These are phyloP conservation scores for Drosophila lini DNA, from an alignment of 1,140 invertebrate species.

Conservation along the genomic window DNA sequence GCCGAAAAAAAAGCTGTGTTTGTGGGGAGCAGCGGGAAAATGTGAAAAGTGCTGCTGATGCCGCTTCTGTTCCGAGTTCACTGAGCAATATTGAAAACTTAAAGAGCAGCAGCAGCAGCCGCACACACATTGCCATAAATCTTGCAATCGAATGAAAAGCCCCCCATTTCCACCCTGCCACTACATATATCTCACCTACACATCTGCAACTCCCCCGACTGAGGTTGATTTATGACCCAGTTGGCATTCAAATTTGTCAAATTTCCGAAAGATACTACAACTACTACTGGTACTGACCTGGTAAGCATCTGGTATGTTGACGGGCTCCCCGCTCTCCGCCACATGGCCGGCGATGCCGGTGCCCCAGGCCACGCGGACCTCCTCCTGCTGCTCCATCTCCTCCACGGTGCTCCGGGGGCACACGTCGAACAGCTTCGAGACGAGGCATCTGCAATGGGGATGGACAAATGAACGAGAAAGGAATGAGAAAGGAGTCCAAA, in stretches of 20 bases:
- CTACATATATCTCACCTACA: not conserved
- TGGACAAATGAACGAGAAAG: not conserved
- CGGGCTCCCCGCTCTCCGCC: conserved; percentile 94
- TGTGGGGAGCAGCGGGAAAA: conserved; percentile 11
- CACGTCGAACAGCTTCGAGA: conserved; percentile 97
- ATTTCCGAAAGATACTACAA: conserved; percentile 20
- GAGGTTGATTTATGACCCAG: conserved; percentile 65
- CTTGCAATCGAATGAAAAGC: conserved; percentile 51
- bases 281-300: conserved; percentile 87
- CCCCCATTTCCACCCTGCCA: not conserved
- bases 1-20: conserved; percentile 29
- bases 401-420: conserved; percentile 94
- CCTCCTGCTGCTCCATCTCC: conserved; percentile 95
- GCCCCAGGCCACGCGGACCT: conserved; percentile 95
- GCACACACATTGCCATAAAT: conserved; percentile 58
- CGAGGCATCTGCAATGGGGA: conserved; percentile 88
- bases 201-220: conserved; percentile 23
- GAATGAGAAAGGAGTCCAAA: conserved; percentile 20
- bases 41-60: conserved; percentile 35
- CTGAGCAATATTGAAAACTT: conserved; percentile 68
- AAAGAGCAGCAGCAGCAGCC: conserved; percentile 9
- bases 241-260: conserved; percentile 81
- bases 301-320: conserved; percentile 98
- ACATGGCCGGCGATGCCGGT: conserved; percentile 97
- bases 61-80: conserved; percentile 35